Percentiles rank a stretch among this genome's conserved stretches.
phyloP scores from a whole-genome alignment of 2,797 vertebrate species.

The Acridotheres tristis region DNA sequence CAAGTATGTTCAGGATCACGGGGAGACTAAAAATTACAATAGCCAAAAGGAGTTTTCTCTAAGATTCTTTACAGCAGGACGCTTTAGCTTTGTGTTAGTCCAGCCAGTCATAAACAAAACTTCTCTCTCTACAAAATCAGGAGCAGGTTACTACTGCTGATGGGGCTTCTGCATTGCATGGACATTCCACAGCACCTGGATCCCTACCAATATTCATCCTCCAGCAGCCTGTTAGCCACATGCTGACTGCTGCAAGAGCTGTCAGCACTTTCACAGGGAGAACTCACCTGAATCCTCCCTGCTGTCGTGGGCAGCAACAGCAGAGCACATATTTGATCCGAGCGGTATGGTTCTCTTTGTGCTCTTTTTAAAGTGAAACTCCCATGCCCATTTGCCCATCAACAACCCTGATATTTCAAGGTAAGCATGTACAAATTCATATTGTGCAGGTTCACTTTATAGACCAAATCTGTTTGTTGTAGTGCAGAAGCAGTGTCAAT shows the following conservation, averaged over 20 bases:
- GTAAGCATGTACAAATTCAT: not conserved
- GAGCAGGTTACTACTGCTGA: not conserved
- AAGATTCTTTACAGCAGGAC: not conserved
- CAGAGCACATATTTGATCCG: not conserved
- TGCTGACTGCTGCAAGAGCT: not conserved
- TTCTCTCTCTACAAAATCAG: not conserved
- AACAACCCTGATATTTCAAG: not conserved
- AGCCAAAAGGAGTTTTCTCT: not conserved
- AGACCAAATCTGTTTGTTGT: not conserved
- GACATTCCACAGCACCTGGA: not conserved
- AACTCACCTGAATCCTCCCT: not conserved
- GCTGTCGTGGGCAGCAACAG: not conserved
- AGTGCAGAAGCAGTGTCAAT: not conserved
- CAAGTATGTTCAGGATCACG: not conserved
- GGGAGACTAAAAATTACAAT: not conserved
- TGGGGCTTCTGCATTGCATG: not conserved
- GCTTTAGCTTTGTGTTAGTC: not conserved
- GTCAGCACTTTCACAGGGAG: not conserved
- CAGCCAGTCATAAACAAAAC: not conserved
- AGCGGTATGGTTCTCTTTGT: not conserved
- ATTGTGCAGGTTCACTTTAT: rapidly evolving
- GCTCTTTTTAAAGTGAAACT: not conserved
- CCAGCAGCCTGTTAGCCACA: not conserved
- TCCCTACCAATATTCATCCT: not conserved
- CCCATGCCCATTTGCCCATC: not conserved